These are phyloP conservation scores for Neomonachus schauinslandi DNA, from an alignment of 2,113 vertebrate species.

Conservation along the genomic window DNA sequence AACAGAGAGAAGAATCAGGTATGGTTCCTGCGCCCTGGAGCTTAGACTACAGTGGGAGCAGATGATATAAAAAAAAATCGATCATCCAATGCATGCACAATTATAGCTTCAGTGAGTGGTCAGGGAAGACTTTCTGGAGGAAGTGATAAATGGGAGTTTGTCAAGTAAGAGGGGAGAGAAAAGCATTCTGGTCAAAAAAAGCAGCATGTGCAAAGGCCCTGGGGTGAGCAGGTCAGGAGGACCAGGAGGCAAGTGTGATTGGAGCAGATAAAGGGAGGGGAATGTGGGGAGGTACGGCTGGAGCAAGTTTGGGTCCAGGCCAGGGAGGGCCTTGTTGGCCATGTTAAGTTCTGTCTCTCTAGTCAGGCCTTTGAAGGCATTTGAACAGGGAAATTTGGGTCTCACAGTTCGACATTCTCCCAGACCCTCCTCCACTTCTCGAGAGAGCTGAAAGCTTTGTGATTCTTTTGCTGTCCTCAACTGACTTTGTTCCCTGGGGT, in stretches of 20 bases:
- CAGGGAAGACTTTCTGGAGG: not conserved
- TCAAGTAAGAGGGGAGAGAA: not conserved
- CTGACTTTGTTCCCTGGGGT: not conserved
- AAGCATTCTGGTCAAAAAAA: not conserved
- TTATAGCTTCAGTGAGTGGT: not conserved
- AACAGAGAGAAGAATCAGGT: not conserved
- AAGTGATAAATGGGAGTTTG: not conserved
- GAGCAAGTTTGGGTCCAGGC: rapidly evolving
- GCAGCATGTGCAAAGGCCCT: not conserved
- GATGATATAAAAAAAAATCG: not conserved
- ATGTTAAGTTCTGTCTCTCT: not conserved
- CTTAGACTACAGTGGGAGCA: not conserved
- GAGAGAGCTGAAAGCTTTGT: not conserved
- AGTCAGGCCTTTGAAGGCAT: not conserved
- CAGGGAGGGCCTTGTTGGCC: not conserved
- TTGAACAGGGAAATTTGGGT: not conserved
- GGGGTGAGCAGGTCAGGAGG: not conserved
- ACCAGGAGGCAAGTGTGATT: not conserved
- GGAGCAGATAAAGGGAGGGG: not conserved
- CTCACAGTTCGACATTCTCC: not conserved
- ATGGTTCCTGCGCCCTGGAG: not conserved
- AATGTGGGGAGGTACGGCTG: not conserved
- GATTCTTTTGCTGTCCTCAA: not conserved
- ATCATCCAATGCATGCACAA: no score
- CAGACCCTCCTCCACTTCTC: not conserved